Evolutionary conservation across 2,888 invertebrate genomes (phyloP).

Genomic region (Eilema caniola): DNA sequence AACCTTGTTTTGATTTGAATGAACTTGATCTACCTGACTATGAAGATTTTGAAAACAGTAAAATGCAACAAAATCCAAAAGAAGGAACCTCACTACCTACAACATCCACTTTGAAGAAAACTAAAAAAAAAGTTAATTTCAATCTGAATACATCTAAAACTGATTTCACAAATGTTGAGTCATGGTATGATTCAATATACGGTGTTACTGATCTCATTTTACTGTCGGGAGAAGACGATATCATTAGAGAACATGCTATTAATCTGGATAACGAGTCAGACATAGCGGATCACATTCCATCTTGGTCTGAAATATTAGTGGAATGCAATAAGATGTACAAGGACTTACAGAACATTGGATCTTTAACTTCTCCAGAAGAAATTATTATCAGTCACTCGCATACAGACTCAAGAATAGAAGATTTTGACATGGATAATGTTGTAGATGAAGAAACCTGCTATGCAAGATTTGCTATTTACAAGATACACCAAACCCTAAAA

Average conservation of each 20-base stretch:
- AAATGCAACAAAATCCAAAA: slow-evolving; percentile 54
- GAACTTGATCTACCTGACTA: slow-evolving; percentile 72
- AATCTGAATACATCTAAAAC: slow-evolving; percentile 56
- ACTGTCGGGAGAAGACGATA: slow-evolving; percentile 25
- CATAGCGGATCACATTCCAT: slow-evolving; percentile 54
- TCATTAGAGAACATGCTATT: slow-evolving; percentile 15
- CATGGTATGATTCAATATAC: slow-evolving; percentile 78
- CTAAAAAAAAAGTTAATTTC: slow-evolving; percentile 64
- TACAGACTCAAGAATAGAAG: slow-evolving; percentile 45
- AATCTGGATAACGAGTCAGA: slow-evolving; percentile 43
- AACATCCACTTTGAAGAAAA: slow-evolving; percentile 74
- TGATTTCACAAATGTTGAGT: slow-evolving; percentile 61
- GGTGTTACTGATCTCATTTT: slow-evolving; percentile 68
- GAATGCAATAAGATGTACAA: slow-evolving; percentile 15
- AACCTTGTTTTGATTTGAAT: slow-evolving; percentile 55
- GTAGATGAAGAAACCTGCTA: slow-evolving; percentile 64
- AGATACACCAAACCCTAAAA: slow-evolving; percentile 72
- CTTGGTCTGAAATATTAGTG: slow-evolving; percentile 74
- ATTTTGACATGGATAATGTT: slow-evolving; percentile 59
- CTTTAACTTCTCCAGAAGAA: slow-evolving; percentile 9
- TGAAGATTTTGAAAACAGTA: slow-evolving; percentile 69
- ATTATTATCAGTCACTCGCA: slow-evolving; percentile 19
- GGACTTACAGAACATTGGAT: slow-evolving; percentile 12
- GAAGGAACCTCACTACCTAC: slow-evolving; percentile 51
- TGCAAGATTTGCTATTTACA: slow-evolving; percentile 74